Percentiles rank a stretch among this genome's conserved stretches.
Evolutionary conservation across 2,797 vertebrate genomes (phyloP).

Genomic region (Ataeniobius toweri): DNA sequence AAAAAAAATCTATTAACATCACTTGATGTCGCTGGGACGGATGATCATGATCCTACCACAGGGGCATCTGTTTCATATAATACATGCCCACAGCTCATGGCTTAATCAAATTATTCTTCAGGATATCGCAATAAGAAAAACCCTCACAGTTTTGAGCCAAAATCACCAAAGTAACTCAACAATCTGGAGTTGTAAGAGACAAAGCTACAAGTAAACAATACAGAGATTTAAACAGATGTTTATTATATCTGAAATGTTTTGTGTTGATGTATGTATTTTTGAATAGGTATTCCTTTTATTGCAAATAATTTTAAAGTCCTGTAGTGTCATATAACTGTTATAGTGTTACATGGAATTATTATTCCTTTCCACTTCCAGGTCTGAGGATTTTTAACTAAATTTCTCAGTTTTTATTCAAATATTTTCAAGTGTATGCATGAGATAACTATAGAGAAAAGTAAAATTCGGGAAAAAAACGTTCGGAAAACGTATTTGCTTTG

Average conservation of each 20-base stretch:
- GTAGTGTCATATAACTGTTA: not conserved
- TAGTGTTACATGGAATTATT: not conserved
- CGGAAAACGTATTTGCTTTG: not conserved
- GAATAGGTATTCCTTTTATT: not conserved
- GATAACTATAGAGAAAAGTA: too few species aligned
- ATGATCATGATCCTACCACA: not conserved
- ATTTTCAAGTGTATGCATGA: not conserved
- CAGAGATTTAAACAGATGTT: not conserved
- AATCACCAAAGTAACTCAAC: not conserved
- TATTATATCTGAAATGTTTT: not conserved
- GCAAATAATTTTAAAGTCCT: not conserved
- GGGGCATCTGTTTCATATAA: not conserved
- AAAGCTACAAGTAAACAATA: not conserved
- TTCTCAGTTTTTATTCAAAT: not conserved
- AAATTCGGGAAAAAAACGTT: too few species aligned
- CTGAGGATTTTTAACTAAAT: not conserved
- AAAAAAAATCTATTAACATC: not conserved
- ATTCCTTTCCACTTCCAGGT: not conserved
- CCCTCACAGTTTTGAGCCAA: not conserved
- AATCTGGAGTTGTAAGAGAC: not conserved
- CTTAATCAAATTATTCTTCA: conserved; percentile 7
- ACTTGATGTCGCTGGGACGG: not conserved
- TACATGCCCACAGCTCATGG: not conserved
- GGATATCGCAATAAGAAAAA: not conserved
- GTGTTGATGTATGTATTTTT: not conserved